Evolutionary conservation across 2,113 vertebrate genomes (phyloP).

Genomic region (Tringa solitaria): DNA sequence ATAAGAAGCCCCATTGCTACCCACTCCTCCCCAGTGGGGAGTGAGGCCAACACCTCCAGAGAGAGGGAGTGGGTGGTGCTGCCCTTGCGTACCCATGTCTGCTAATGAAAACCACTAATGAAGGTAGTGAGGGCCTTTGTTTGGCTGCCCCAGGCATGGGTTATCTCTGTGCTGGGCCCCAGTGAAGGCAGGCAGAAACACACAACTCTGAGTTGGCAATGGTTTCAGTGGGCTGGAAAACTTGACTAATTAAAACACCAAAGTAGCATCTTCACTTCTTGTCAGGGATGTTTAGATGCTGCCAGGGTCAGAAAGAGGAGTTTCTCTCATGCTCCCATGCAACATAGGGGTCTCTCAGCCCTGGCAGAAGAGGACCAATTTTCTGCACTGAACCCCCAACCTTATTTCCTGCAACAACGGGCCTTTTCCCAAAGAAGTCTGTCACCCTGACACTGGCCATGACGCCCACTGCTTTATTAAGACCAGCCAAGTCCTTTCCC

Average conservation of each 20-base stretch:
- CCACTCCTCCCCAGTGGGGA: background rate
- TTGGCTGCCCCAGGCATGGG: background rate
- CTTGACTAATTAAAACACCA: background rate
- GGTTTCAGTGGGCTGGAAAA: background rate
- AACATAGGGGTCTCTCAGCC: rapidly evolving
- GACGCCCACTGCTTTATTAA: background rate
- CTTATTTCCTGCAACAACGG: rapidly evolving
- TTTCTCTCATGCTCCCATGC: rapidly evolving
- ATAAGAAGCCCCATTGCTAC: background rate
- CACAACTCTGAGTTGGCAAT: background rate
- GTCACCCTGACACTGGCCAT: rapidly evolving
- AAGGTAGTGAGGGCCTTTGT: background rate
- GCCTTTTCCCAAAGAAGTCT: background rate
- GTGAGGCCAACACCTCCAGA: background rate
- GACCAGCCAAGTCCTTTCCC: background rate
- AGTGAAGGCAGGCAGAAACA: rapidly evolving
- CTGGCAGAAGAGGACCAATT: background rate
- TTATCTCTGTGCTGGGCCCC: background rate
- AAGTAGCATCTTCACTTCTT: background rate
- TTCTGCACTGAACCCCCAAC: background rate
- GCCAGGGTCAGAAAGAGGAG: background rate
- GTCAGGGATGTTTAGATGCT: background rate
- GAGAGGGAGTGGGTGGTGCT: background rate
- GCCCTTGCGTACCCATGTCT: rapidly evolving
- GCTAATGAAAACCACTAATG: background rate